Evolutionary conservation across 2,888 invertebrate species (phyloP), one percentile per base, ranked within the genome.

Genomic region (Geophilus truncorum): DNA sequence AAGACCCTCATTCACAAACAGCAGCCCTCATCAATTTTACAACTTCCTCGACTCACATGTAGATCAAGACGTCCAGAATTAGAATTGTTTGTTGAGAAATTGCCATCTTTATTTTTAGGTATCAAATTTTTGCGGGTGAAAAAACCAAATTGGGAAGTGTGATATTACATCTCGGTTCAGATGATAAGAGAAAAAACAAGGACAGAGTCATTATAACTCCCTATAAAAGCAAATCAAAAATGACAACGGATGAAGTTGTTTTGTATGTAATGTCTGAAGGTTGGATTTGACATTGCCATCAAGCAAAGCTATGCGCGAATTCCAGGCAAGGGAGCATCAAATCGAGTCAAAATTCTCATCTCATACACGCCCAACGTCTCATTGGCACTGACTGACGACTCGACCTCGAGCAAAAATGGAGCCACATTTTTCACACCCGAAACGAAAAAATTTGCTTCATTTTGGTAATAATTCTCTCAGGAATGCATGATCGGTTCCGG

Each of bases 1-100:
- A 57, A 57, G 57, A 57, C 57, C 57, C 57, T 57, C 57, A 57
- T 57, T 57, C 21, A 57, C 57, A 57, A 57, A 57, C 57, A 57
- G 57, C 57, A 23, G 23, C 57, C 57, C 57, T 9, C 57, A 57
- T 57, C 57, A 57, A 57, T 57, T 57, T 57, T 57, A 57, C 57
- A 57, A 57, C 57, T 57, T 57, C 57, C 57, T 57, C 57, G n/a
- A 57, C 18, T 21, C 57, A 18, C 36, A 40, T 40, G 36, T 9
- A 40, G 36, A 40, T 40, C 36, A 40, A 40, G 36, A 40, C 57
- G 9, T 57, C 57, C 57, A 57, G 57, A 57, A 57, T 57, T 57
- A 57, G 57, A 57, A 57, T 57, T 57, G 57, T 57, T 57, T 57
- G 57, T 57, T 57, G 57, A 57, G 57, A 6, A 57, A 57, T 57